Base-by-base conservation (phyloP, 2,797 vertebrate species). In the Staurois parvus region DNA sequence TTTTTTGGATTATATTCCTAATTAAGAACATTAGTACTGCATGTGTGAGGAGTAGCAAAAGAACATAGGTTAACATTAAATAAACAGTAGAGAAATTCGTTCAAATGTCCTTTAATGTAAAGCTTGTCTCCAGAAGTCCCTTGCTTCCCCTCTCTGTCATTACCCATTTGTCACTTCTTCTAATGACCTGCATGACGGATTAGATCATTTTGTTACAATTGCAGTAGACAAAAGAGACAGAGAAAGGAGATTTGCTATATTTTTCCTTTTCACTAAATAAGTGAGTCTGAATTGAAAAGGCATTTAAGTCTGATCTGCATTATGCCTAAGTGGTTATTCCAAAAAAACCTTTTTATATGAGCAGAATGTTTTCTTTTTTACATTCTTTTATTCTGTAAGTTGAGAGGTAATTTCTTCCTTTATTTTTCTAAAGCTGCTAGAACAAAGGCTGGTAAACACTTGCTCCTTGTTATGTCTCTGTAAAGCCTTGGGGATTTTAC, bases 151-250 rank as follows among this genome's bases (percentile, higher is more conserved):
- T 87, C 67, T 72, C 30, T 15, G 76, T 45, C 85, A 79, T 76
- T 48, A 42, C 59, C 34, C 81, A 87, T 87, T 87, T 87, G 81
- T 87, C 85, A 74, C 76, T 75, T 26, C 81, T 84, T 81, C 62
- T 87, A 87, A 87, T 87, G 85, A 87, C 70, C 85, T 79, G 81
- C 70, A 26, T 87, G 85, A 87, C 62, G 28, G 76, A 87, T 87
- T 87, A 87, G 85, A 87, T 87, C 81, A 87, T 83, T 87, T 87
- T 87, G 70, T 87, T 76, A 87, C 76, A 84, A 87, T 87, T 84
- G 83, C 64, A 69, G 75, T 64, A 84, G 81, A 87, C 85, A 87
- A 87, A 83, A 79, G 84, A 85, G 78, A 66, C 81, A 42, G 59
- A 56, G 40, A 75, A 83, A 45, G 68, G 24, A 79, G 76, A 83